Evolutionary conservation across 2,888 invertebrate species (phyloP).

Genomic region (Gymnoscelis rufifasciata): DNA sequence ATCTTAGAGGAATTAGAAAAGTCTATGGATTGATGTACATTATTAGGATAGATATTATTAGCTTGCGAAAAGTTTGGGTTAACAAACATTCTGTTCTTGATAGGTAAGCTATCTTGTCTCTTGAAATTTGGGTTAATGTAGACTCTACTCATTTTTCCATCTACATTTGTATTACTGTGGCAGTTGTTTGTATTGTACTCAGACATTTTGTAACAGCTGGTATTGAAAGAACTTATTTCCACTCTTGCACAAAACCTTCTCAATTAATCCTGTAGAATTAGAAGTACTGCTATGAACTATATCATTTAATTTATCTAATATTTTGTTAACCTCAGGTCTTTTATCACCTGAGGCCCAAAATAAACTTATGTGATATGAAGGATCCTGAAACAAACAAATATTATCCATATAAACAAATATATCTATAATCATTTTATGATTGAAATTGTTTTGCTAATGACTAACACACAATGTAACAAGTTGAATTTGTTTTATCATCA

Average conservation of each 20-base stretch:
- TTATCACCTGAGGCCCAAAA: conserved; percentile 87
- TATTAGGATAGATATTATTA: conserved; percentile 9
- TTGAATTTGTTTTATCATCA: too few relatives aligned
- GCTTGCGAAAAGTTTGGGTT: conserved; percentile 54
- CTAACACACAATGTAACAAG: too few relatives aligned
- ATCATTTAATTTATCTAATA: conserved; percentile 73
- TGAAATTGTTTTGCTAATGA: too few relatives aligned
- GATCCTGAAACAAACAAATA: conserved; percentile 83
- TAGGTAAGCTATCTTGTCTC: conserved; percentile 21
- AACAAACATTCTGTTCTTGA: conserved; percentile 41
- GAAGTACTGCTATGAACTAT: conserved; percentile 49
- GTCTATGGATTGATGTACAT: conserved; percentile 5
- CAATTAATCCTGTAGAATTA: conserved; percentile 66
- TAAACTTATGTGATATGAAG: conserved; percentile 91
- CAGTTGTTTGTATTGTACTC: conserved; percentile 14
- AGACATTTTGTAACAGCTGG: conserved; percentile 52
- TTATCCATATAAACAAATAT: too few relatives aligned
- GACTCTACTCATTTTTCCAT: conserved; percentile 42
- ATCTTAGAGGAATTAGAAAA: conserved; percentile 45
- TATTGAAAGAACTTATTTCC: conserved; percentile 86
- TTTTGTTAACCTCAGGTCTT: conserved; percentile 62
- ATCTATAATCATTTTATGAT: too few relatives aligned
- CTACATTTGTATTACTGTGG: conserved; percentile 28
- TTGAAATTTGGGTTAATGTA: conserved; percentile 70
- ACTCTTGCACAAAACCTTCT: conserved; percentile 83